phyloP scores from a whole-genome alignment of 2,113 vertebrate species.

The Zosterops pallidus region DNA sequence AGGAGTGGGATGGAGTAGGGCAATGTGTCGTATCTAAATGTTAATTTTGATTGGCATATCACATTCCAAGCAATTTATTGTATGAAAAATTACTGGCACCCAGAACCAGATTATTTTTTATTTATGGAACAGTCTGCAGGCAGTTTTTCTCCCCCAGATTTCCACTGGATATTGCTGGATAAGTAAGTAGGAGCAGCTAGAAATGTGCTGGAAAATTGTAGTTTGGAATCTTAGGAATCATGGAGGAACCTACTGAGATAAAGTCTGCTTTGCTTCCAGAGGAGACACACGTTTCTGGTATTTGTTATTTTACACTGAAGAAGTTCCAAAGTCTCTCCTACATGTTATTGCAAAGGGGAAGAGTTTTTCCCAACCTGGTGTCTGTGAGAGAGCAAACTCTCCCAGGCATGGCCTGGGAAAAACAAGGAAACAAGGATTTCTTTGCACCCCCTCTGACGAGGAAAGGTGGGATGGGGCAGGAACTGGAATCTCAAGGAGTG shows the following conservation, averaged over 20 bases:
- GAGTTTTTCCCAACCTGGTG: background rate
- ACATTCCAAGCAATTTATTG: background rate
- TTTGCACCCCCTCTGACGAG: background rate
- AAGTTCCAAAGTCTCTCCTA: background rate
- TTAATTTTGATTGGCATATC: background rate
- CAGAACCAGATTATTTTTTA: background rate
- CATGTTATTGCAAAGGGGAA: background rate
- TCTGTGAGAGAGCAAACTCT: background rate
- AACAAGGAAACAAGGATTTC: background rate
- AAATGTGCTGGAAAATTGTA: background rate
- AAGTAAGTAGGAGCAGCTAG: background rate
- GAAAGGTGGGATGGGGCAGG: background rate
- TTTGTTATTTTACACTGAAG: background rate
- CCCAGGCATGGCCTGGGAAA: background rate
- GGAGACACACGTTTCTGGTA: background rate
- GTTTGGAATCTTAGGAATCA: background rate
- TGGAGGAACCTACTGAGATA: background rate
- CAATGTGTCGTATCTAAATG: fast-evolving
- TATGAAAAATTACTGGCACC: background rate
- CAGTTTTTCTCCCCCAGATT: background rate
- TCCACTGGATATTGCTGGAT: background rate
- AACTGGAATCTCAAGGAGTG: background rate
- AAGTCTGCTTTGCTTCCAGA: background rate
- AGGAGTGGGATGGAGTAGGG: background rate
- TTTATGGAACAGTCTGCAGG: background rate